Conservation (phyloP, 30 jellyfish, hydroid and myxozoan genomes). For the Pelagia noctiluca region DNA sequence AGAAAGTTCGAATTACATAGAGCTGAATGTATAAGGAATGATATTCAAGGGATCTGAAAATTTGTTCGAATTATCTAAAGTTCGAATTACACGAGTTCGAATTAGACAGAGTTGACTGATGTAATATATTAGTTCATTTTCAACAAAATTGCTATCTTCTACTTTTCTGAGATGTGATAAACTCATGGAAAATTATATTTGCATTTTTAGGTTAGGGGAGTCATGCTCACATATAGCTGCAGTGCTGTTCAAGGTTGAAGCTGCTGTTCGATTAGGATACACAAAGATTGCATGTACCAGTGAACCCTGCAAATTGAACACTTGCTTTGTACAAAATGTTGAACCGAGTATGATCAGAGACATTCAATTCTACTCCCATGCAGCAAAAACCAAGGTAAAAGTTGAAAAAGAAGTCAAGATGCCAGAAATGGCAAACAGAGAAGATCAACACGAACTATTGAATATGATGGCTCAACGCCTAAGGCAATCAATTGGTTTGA, state of each 20-base stretch:
- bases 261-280: slow-evolving; percentile 18
- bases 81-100: too few relatives aligned
- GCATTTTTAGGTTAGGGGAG: slow-evolving; percentile 9
- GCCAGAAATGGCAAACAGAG: too few relatives aligned
- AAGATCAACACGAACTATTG: too few relatives aligned
- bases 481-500: slow-evolving; percentile 3
- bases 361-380: slow-evolving; percentile 5
- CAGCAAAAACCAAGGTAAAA: slow-evolving; percentile 15
- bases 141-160: neutral
- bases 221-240: slow-evolving; percentile 16
- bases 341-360: slow-evolving; percentile 9
- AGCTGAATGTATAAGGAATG: too few relatives aligned
- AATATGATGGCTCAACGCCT: slow-evolving; percentile 13
- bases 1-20: too few relatives aligned
- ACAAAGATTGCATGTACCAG: slow-evolving; percentile 4
- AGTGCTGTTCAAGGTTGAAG: slow-evolving; percentile 12
- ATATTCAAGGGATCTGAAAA: too few relatives aligned
- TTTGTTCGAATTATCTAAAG: too few relatives aligned
- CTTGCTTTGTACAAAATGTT: slow-evolving; percentile 8
- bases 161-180: neutral
- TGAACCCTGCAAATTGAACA: slow-evolving; percentile 21
- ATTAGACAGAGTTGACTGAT: too few relatives aligned
- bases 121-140: neutral
- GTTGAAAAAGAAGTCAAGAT: slow-evolving; percentile 18
- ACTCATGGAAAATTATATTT: neutral